Conservation (phyloP, 2,888 invertebrate species). For the Cosmorhoe ocellata region DNA sequence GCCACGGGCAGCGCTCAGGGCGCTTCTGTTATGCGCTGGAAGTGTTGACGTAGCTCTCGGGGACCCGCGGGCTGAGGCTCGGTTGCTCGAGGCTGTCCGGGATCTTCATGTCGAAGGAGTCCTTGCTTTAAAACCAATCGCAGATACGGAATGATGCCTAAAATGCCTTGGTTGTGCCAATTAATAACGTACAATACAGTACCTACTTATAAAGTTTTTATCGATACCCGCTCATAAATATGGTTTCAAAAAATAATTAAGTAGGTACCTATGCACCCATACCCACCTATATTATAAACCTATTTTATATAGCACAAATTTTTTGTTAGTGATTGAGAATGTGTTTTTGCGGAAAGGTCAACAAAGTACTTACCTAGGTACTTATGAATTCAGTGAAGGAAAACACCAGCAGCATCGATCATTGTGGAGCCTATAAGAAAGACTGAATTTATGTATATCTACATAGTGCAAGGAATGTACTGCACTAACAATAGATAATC, state of each 20-base stretch:
- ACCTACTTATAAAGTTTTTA: neutral
- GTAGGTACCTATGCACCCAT: neutral
- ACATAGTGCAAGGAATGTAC: conserved; percentile 48
- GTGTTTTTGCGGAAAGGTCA: neutral
- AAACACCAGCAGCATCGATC: conserved; percentile 12
- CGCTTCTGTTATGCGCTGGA: conserved; percentile 90
- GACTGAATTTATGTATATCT: conserved; percentile 75
- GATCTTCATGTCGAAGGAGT: conserved; percentile 88
- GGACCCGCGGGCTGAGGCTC: conserved; percentile 88
- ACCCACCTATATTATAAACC: neutral
- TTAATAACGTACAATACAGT: conserved; percentile 1
- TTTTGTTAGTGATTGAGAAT: neutral
- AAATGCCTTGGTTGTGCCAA: conserved; percentile 54
- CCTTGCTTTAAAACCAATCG: conserved; percentile 77
- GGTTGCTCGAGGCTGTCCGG: conserved; percentile 87
- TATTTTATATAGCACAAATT: conserved; percentile 19
- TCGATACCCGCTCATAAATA: neutral
- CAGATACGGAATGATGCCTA: conserved; percentile 53
- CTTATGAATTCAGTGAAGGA: conserved; percentile 39
- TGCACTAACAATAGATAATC: conserved; percentile 21
- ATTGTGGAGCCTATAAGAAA: conserved; percentile 66
- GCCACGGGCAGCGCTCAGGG: conserved; percentile 87
- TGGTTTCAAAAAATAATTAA: too few relatives aligned
- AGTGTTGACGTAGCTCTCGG: conserved; percentile 91
- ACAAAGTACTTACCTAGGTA: neutral